These are phyloP conservation scores for Caenorhabditis sp. DNA, from an alignment of 2,888 invertebrate species.

Conservation along the genomic window DNA sequence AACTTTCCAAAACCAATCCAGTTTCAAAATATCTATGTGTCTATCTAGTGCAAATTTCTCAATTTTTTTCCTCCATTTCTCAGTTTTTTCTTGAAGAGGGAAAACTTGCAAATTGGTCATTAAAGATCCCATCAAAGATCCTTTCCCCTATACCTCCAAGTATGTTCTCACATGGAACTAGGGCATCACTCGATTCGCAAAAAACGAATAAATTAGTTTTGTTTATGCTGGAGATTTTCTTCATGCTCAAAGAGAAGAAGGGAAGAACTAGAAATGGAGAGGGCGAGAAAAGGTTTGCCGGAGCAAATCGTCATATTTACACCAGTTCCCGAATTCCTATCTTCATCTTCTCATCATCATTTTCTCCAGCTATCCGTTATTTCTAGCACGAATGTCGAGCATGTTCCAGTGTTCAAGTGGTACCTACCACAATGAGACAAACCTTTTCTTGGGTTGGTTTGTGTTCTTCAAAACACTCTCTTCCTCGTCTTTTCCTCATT, in stretches of 20 bases:
- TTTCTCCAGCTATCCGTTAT: background rate
- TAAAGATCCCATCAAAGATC: slow-evolving; percentile 27
- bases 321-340: slow-evolving; percentile 15
- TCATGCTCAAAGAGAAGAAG: slow-evolving; percentile 9
- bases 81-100: background rate
- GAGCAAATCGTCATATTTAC: slow-evolving; percentile 52
- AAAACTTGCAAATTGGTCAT: background rate
- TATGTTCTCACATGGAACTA: slow-evolving; percentile 38
- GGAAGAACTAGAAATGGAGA: slow-evolving; percentile 28
- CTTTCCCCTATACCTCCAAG: slow-evolving; percentile 3
- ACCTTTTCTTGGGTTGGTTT: slow-evolving; percentile 2
- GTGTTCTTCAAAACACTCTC: slow-evolving; percentile 3
- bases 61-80: background rate
- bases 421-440: background rate
- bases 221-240: slow-evolving; percentile 47
- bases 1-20: background rate
- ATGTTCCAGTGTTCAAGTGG: background rate
- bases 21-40: no score
- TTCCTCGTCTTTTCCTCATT: slow-evolving; percentile 1
- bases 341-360: slow-evolving; percentile 26
- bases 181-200: slow-evolving; percentile 32
- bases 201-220: slow-evolving; percentile 56
- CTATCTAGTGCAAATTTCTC: background rate
- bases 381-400: background rate
- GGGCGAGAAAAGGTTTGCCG: slow-evolving; percentile 14